Percentiles rank a stretch among this genome's conserved stretches.
Evolutionary conservation across 2,113 vertebrate species (phyloP).

Genomic region (Acinonyx jubatus): DNA sequence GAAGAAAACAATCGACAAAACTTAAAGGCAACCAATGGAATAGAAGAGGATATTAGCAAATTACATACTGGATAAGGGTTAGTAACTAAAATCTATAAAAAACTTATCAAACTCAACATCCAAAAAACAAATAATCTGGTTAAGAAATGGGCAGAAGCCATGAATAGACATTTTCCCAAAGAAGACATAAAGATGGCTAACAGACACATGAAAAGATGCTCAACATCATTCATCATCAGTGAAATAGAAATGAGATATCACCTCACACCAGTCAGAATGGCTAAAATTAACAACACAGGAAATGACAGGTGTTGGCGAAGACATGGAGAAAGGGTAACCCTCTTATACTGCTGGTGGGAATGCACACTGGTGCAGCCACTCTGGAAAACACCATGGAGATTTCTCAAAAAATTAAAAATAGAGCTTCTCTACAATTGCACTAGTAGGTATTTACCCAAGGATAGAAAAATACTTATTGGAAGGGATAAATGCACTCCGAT

Average conservation of each 20-base stretch:
- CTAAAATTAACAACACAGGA: background rate
- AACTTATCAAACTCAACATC: background rate
- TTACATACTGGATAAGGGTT: background rate
- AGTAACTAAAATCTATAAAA: background rate
- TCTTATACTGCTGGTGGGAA: background rate
- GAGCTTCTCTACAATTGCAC: background rate
- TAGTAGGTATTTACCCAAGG: background rate
- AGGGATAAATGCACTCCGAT: background rate
- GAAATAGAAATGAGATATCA: background rate
- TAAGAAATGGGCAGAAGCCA: background rate
- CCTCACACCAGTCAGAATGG: background rate
- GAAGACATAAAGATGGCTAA: background rate
- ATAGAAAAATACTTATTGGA: background rate
- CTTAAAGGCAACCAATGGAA: background rate
- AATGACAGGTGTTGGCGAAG: background rate
- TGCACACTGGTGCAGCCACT: background rate
- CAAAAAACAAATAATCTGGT: background rate
- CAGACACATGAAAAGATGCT: background rate
- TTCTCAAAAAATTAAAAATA: background rate
- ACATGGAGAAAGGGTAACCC: background rate
- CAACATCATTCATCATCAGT: background rate
- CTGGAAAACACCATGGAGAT: background rate
- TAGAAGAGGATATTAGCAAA: background rate
- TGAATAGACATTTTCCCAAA: background rate
- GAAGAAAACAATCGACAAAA: background rate